Conservation (phyloP, 1,140 invertebrate species). For the Solenopsis invicta region DNA sequence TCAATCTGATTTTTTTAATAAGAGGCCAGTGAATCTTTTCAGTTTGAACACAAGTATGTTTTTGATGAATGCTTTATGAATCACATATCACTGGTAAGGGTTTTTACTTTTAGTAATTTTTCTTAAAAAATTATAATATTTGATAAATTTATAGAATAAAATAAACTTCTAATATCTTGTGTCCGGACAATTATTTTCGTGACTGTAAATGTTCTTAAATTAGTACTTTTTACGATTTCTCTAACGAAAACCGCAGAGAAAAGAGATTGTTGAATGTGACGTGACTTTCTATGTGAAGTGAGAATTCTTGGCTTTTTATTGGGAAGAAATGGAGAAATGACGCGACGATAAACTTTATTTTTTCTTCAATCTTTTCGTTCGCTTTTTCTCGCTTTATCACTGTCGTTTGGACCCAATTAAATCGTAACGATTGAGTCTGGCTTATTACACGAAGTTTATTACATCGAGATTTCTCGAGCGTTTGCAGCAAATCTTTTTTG, state of each 20-base stretch:
- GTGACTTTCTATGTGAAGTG: neutral
- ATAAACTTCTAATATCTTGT: too few relatives aligned
- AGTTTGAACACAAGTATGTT: too few relatives aligned
- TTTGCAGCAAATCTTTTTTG: neutral
- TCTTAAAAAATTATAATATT: too few relatives aligned
- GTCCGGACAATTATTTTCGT: neutral
- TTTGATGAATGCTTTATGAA: too few relatives aligned
- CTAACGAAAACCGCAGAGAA: neutral
- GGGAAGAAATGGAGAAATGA: neutral
- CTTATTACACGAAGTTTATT: conserved; percentile 39
- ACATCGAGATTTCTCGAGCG: conserved; percentile 30
- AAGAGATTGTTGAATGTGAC: neutral
- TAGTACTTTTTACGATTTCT: neutral
- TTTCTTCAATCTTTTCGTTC: neutral
- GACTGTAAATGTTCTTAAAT: neutral
- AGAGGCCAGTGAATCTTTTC: too few relatives aligned
- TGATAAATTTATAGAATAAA: too few relatives aligned
- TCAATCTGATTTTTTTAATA: too few relatives aligned
- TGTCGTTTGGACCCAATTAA: conserved; percentile 59
- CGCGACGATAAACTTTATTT: conserved; percentile 40
- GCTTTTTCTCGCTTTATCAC: conserved; percentile 34
- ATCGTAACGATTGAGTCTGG: conserved; percentile 39
- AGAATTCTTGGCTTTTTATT: neutral
- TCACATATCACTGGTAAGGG: too few relatives aligned
- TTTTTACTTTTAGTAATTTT: too few relatives aligned